phyloP scores from a whole-genome alignment of 2,888 invertebrate genomes.

The Ariolimax columbianus region DNA sequence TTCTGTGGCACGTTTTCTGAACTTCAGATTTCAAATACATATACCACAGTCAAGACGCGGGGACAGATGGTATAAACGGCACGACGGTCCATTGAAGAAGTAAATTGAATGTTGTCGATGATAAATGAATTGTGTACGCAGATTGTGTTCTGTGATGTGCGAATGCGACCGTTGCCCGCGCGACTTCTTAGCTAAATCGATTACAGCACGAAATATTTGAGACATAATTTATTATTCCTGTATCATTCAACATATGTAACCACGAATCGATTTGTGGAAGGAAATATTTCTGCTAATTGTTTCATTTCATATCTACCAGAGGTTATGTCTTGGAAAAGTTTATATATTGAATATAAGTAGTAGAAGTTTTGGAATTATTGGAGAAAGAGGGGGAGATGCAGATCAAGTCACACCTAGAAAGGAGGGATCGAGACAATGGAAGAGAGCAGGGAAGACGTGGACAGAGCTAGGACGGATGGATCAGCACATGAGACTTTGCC shows the following conservation, averaged over 20 bases:
- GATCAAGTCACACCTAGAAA: background rate
- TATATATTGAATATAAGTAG: no score
- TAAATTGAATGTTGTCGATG: background rate
- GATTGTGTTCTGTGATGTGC: constrained; percentile 7
- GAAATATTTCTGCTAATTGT: no score
- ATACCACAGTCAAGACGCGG: background rate
- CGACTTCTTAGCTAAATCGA: background rate
- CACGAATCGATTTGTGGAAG: background rate
- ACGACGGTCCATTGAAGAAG: background rate
- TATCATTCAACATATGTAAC: background rate
- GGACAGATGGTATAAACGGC: background rate
- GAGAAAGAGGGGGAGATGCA: background rate
- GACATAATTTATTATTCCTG: background rate
- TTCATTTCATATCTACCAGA: no score
- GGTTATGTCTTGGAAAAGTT: no score
- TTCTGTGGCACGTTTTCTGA: background rate
- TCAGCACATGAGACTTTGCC: no score
- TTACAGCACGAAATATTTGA: background rate
- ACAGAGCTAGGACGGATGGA: no score
- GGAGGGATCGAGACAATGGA: no score
- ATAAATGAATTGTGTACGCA: background rate
- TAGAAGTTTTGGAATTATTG: no score
- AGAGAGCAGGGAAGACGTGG: no score
- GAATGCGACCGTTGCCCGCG: background rate
- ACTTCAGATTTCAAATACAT: background rate